These are phyloP conservation scores for Enteromius paludinosus DNA, from an alignment of 2,797 vertebrate genomes.

Conservation along the genomic window DNA sequence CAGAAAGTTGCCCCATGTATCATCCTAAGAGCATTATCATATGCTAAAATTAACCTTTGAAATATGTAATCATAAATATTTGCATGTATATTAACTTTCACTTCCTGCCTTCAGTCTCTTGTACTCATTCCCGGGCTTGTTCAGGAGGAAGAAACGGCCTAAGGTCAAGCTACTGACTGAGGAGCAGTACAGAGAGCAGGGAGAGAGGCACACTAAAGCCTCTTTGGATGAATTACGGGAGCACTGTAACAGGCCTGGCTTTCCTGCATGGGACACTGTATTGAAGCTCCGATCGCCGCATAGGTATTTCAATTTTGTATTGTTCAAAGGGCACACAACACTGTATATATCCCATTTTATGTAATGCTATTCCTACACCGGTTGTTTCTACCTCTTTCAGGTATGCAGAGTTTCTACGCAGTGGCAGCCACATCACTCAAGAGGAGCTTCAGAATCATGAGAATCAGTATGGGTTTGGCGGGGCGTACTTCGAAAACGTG, in stretches of 20 bases:
- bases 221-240: constrained; percentile 81
- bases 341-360: background rate
- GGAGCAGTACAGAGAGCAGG: constrained; percentile 83
- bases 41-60: background rate
- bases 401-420: constrained; percentile 83
- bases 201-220: constrained; percentile 72
- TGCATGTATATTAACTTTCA: background rate
- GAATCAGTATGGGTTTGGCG: constrained; percentile 73
- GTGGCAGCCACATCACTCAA: constrained; percentile 73
- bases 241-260: constrained; percentile 74
- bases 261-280: constrained; percentile 81
- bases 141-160: constrained; percentile 47
- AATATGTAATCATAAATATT: background rate
- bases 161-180: constrained; percentile 74
- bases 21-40: background rate
- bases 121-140: constrained; percentile 51
- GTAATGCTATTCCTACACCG: background rate
- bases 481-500: constrained; percentile 75
- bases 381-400: constrained; percentile 61
- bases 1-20: too few relatives aligned
- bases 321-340: background rate
- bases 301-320: constrained; percentile 65
- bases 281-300: constrained; percentile 78
- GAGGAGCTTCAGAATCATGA: constrained; percentile 76
- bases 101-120: constrained; percentile 33